These are phyloP conservation scores for Melozone crissalis DNA, from an alignment of 2,113 vertebrate genomes.

Conservation along the genomic window DNA sequence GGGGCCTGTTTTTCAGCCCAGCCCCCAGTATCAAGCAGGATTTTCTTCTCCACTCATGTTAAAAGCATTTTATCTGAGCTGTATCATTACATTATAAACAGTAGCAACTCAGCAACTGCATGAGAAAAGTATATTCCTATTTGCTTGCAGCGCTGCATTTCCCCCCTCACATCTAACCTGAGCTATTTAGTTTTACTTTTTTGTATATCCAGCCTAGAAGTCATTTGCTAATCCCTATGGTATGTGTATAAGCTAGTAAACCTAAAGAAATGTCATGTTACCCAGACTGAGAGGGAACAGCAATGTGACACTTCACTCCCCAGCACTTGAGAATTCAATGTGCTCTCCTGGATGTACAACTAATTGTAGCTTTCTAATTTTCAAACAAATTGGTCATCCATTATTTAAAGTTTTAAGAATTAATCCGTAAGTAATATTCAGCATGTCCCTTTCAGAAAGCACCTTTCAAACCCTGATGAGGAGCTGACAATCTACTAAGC, in stretches of 20 bases:
- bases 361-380: neutral
- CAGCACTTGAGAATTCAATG: neutral
- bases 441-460: neutral
- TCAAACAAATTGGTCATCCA: neutral
- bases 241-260: neutral
- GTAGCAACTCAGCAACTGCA: neutral
- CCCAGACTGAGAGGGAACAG: neutral
- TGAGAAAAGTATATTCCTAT: neutral
- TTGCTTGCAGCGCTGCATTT: neutral
- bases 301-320: neutral
- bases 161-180: neutral
- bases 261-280: neutral
- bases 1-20: constrained; percentile 24
- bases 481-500: neutral
- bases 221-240: neutral
- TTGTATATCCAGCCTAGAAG: neutral
- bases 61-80: constrained; percentile 49
- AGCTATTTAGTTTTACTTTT: neutral
- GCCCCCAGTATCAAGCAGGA: constrained; percentile 38
- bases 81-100: constrained; percentile 2
- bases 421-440: neutral
- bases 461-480: neutral
- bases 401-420: neutral
- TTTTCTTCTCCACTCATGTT: constrained; percentile 41
- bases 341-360: neutral